A percentile compares a stretch with the other conserved stretches of the same genome.
These are phyloP conservation scores for Clusia tigrina DNA, from an alignment of 2,888 invertebrate genomes.

Conservation along the genomic window DNA sequence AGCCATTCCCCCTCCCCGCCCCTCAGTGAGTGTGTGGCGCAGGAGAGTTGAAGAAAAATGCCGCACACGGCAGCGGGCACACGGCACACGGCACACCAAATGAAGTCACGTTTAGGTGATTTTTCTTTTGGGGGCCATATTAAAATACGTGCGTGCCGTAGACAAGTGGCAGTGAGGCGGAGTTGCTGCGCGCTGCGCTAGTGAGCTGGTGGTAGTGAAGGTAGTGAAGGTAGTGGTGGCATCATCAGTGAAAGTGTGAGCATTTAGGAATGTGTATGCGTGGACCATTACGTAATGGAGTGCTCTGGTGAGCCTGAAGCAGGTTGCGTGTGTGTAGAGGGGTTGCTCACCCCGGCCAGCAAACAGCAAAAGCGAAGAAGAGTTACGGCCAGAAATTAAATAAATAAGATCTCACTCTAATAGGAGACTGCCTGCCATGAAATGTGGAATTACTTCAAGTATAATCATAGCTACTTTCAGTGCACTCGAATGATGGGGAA, in stretches of 20 bases:
- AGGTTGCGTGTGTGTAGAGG: conserved; percentile 27
- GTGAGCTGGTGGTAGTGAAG: background rate
- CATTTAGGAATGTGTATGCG: too few species aligned
- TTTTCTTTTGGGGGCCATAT: conserved; percentile 62
- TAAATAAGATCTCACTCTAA: background rate
- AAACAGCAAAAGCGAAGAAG: background rate
- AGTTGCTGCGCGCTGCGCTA: background rate
- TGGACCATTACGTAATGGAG: too few species aligned
- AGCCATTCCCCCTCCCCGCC: background rate
- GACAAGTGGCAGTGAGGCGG: conserved; percentile 12
- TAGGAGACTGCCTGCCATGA: too few species aligned
- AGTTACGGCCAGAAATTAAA: background rate
- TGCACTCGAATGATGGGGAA: too few species aligned
- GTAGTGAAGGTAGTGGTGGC: background rate
- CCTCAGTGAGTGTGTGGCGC: background rate
- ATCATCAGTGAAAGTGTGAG: too few species aligned
- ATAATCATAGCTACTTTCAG: too few species aligned
- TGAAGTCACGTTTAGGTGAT: conserved; percentile 62
- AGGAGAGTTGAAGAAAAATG: conserved; percentile 25
- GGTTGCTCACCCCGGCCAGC: background rate
- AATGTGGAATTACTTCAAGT: background rate
- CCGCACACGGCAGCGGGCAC: conserved; percentile 36
- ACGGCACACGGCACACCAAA: conserved; percentile 45
- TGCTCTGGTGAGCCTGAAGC: conserved; percentile 29
- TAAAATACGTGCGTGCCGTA: conserved; percentile 59